phyloP scores from a whole-genome alignment of 2,888 invertebrate genomes.

The Pogonocherus hispidulus region DNA sequence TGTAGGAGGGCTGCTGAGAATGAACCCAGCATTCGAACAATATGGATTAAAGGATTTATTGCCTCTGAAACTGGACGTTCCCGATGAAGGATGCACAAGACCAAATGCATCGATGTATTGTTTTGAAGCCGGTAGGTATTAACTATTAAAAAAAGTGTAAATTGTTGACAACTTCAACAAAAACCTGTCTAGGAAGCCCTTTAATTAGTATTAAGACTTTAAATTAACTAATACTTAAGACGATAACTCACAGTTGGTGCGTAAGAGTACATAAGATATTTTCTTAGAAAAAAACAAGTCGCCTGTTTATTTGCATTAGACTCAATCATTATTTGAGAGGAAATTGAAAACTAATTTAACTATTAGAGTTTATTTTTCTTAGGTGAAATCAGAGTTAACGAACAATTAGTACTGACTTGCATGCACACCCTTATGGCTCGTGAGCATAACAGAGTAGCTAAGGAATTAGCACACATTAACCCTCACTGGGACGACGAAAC shows the following conservation, averaged over 20 bases:
- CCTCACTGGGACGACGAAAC: constrained; percentile 96
- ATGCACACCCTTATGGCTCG: constrained; percentile 94
- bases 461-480: constrained; percentile 82
- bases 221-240: too few relatives aligned
- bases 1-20: constrained; percentile 84
- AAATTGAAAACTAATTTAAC: too few relatives aligned
- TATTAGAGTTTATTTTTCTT: too few relatives aligned
- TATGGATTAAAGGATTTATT: constrained; percentile 90
- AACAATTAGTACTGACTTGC: constrained; percentile 89
- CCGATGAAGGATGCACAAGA: constrained; percentile 93
- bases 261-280: too few relatives aligned
- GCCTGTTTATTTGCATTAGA: too few relatives aligned
- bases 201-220: too few relatives aligned
- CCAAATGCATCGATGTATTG: constrained; percentile 92
- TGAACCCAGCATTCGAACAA: constrained; percentile 91
- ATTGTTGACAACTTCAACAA: too few relatives aligned
- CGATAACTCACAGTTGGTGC: too few relatives aligned
- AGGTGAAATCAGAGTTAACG: constrained; percentile 94
- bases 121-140: constrained; percentile 85
- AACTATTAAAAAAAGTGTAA: too few relatives aligned
- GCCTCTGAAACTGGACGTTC: constrained; percentile 89
- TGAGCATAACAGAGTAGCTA: constrained; percentile 91
- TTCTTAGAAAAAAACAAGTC: too few relatives aligned
- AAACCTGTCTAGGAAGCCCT: too few relatives aligned
- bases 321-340: too few relatives aligned